These are phyloP conservation scores for Calyptommatus sinebrachiatus DNA, from an alignment of 2,113 vertebrate genomes.

Conservation along the genomic window DNA sequence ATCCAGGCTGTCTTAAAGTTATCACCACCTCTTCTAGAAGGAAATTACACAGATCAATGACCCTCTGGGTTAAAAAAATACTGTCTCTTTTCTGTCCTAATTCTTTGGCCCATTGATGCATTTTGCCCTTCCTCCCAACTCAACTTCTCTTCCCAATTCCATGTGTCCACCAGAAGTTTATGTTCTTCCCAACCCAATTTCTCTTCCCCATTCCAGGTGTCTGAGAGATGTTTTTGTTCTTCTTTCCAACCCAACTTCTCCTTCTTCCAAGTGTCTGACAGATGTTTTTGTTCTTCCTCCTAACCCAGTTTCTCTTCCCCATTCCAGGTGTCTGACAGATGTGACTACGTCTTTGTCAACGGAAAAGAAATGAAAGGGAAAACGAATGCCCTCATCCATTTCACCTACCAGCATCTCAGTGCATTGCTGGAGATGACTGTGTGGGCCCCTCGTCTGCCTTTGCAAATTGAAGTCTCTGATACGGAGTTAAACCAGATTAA, in stretches of 20 bases:
- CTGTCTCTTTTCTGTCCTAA: too few relatives aligned
- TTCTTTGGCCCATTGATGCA: too few relatives aligned
- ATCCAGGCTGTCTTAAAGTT: too few relatives aligned
- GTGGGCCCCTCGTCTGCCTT: slow-evolving; percentile 88
- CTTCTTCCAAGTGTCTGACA: not conserved
- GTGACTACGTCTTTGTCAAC: slow-evolving; percentile 91
- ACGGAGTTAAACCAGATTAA: slow-evolving; percentile 92
- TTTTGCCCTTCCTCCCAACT: too few relatives aligned
- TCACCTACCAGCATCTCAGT: slow-evolving; percentile 90
- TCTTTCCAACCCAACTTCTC: not conserved
- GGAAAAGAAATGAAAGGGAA: slow-evolving; percentile 91
- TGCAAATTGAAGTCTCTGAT: slow-evolving; percentile 92
- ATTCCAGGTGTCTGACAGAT: slow-evolving; percentile 89
- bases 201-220: too few relatives aligned
- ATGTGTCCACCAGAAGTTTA: too few relatives aligned
- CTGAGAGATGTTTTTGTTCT: not conserved
- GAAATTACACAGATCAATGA: too few relatives aligned
- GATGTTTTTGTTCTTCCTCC: slow-evolving; percentile 1
- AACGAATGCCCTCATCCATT: slow-evolving; percentile 83
- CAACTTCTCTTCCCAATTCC: too few relatives aligned
- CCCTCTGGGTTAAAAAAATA: too few relatives aligned
- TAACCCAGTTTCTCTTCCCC: not conserved
- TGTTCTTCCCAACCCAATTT: too few relatives aligned
- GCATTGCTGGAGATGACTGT: slow-evolving; percentile 85
- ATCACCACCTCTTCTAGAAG: too few relatives aligned